Base-by-base conservation (phyloP, 2,113 vertebrate species). In the Synchiropus splendidus region DNA sequence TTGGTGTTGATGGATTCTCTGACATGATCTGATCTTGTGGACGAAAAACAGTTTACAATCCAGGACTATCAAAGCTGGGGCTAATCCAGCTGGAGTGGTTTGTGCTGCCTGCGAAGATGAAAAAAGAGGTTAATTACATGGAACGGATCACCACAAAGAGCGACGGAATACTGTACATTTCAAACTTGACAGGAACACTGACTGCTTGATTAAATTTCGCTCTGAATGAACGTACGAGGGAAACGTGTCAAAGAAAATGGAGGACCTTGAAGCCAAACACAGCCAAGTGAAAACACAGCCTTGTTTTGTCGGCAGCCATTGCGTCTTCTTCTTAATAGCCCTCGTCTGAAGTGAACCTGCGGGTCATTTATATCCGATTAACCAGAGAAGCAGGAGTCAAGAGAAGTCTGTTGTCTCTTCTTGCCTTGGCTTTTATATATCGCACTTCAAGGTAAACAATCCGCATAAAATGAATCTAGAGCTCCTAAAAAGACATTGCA, bases 101-200 rank as follows among this genome's bases (percentile, higher is more conserved):
- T 45, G 2, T 46, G 51, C 42, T 53, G 2, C 5, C 11, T 33
- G 31, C 18, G 35, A 56, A 46, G 51, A 45, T 67, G 40, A 48
- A 30, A 61, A 39, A 53, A 50, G 43, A 63, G 49, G 51, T 60
- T 67, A 65, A 67, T 66, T 61, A 41, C 42, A 43, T 31, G 8
- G 31, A 50, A 61, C n/a, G 14, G 36, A 42, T 56, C 44, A 36
- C 16, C 36, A 42, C 47, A 51, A 55, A 73, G 51, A 51, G 27
- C 16, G 18, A 27, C 34, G 48, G 32, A 41, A 42, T 41, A 31
- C 39, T 54, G 9, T 12, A 34, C 18, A 51, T 51, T 58, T 47
- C 45, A 31, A 49, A 47, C 18, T 52, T 55, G 16, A 33, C n/a
- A 38, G 35, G 48, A 51, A 37, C 27, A 18, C 14, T 9, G 32